Evolutionary conservation across 2,797 vertebrate genomes (phyloP).

Genomic region (Ibycter americanus): DNA sequence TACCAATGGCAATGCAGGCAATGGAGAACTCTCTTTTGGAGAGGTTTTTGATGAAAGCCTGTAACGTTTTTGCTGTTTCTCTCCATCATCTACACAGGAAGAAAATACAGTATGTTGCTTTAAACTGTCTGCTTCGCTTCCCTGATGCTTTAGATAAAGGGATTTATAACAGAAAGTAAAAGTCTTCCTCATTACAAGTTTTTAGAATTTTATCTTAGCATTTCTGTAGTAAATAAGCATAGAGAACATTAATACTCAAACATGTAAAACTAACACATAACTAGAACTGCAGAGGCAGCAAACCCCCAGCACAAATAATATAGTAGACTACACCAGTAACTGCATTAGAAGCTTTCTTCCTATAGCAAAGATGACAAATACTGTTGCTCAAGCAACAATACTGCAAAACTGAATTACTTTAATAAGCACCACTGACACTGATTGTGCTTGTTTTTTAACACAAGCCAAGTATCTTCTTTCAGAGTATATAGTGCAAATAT

Average conservation of each 20-base stretch:
- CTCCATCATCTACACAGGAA: slow-evolving; percentile 76
- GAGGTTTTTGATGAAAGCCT: slow-evolving; percentile 80
- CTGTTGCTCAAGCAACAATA: not conserved
- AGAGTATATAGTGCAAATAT: not conserved
- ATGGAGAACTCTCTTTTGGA: slow-evolving; percentile 79
- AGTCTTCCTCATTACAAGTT: not conserved
- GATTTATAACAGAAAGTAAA: not conserved
- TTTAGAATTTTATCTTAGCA: not conserved
- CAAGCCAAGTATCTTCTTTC: not conserved
- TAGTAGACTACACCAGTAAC: accelerated
- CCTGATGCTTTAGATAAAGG: not conserved
- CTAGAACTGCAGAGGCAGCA: not conserved
- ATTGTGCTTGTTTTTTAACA: not conserved
- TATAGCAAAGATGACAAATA: not conserved
- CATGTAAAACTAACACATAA: not conserved
- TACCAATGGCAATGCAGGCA: slow-evolving; percentile 66
- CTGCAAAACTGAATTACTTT: not conserved
- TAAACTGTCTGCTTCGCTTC: not conserved
- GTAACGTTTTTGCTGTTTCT: slow-evolving; percentile 82
- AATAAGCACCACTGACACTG: not conserved
- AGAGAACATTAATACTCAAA: not conserved
- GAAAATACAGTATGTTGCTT: slow-evolving; percentile 41
- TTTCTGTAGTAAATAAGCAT: not conserved
- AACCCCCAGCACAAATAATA: not conserved
- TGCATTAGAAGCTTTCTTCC: not conserved